Conservation (phyloP, 2,113 vertebrate genomes). For the Dendropsophus ebraccatus region DNA sequence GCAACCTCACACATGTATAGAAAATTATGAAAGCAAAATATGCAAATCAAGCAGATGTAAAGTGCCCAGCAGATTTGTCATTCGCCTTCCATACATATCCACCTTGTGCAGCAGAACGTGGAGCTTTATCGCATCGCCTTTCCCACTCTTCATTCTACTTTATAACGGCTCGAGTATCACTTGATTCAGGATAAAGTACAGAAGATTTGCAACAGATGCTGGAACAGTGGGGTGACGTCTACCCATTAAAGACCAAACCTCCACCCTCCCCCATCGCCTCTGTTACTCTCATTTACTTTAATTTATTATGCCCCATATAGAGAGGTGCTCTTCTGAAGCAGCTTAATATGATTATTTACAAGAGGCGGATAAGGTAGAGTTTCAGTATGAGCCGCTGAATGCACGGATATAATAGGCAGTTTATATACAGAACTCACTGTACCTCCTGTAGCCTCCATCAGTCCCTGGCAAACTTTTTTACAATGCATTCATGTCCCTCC, state of each 20-base stretch:
- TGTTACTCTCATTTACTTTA: conserved; percentile 27
- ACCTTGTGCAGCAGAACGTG: neutral
- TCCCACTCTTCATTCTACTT: neutral
- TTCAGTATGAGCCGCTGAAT: neutral
- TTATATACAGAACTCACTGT: neutral
- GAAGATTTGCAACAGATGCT: conserved; percentile 35
- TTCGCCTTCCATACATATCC: neutral
- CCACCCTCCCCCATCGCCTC: neutral
- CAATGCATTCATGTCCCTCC: no score
- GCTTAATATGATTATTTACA: neutral
- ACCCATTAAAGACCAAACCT: neutral
- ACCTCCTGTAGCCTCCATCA: no score
- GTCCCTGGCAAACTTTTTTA: no score
- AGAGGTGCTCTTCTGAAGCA: neutral
- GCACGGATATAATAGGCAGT: neutral
- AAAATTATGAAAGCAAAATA: no score
- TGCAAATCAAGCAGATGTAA: no score
- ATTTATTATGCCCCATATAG: conserved; percentile 43
- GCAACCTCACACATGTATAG: no score
- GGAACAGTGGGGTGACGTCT: conserved; percentile 42
- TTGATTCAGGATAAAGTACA: neutral
- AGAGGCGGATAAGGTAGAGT: neutral
- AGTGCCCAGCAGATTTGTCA: no score
- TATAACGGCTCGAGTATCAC: neutral
- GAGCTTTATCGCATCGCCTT: neutral